A percentile compares a stretch with the other conserved stretches of the same genome.
These are phyloP conservation scores for Vidua chalybeata DNA, from an alignment of 2,113 vertebrate species.

Conservation along the genomic window DNA sequence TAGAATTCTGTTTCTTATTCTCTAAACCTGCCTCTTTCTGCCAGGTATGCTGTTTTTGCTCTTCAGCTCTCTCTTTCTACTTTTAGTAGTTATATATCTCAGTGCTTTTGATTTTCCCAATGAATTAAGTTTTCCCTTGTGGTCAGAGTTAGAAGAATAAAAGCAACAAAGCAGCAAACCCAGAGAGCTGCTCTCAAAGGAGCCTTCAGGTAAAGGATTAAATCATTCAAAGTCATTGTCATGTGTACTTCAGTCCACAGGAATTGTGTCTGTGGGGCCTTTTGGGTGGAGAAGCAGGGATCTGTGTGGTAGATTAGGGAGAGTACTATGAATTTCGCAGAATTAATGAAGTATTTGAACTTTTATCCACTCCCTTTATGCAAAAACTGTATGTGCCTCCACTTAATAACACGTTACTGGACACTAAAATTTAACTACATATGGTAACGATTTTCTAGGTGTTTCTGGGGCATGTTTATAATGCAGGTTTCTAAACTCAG, in stretches of 20 bases:
- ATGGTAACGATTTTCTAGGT: rapidly evolving
- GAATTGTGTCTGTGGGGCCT: background rate
- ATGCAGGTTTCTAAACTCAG: background rate
- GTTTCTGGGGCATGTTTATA: background rate
- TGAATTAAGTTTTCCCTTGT: background rate
- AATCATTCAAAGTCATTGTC: background rate
- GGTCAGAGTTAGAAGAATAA: background rate
- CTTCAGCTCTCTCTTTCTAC: background rate
- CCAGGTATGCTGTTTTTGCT: background rate
- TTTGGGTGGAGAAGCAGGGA: background rate
- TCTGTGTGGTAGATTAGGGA: background rate
- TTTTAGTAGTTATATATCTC: background rate
- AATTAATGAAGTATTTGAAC: background rate
- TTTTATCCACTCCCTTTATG: background rate
- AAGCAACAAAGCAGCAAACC: background rate
- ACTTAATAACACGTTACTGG: background rate
- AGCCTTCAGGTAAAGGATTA: background rate
- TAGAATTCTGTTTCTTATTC: background rate
- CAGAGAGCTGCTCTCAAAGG: background rate
- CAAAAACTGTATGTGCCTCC: background rate
- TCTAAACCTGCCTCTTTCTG: background rate
- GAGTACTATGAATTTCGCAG: background rate
- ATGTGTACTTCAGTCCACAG: background rate
- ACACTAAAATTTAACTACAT: background rate
- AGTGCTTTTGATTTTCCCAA: background rate